Conservation (phyloP, 2,888 invertebrate genomes). For the Hetaerina titia region DNA sequence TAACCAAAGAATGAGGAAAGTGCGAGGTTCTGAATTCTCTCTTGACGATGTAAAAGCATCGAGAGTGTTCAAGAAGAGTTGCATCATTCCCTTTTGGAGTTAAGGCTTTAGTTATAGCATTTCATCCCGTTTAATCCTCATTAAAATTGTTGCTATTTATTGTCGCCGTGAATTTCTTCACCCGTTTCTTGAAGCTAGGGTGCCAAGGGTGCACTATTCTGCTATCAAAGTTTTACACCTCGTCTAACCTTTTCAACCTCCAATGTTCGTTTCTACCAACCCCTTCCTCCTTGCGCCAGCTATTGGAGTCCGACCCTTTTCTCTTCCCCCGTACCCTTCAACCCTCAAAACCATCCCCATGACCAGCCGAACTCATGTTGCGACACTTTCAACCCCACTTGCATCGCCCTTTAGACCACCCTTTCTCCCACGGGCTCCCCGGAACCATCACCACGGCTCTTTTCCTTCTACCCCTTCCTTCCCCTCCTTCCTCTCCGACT, state of each 20-base stretch:
- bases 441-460: not conserved
- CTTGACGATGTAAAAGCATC: not conserved
- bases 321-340: no score
- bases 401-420: not conserved
- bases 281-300: not conserved
- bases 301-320: no score
- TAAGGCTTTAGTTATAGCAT: not conserved
- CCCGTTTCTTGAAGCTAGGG: not conserved
- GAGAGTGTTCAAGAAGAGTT: not conserved
- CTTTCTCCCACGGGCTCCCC: conserved; percentile 22
- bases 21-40: not conserved
- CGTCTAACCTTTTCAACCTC: conserved; percentile 53
- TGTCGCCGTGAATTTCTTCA: not conserved
- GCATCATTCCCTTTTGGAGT: not conserved
- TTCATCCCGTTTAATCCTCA: not conserved
- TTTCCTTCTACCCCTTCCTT: not conserved
- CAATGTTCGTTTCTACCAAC: not conserved
- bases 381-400: conserved; percentile 22
- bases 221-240: conserved; percentile 56
- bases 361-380: not conserved
- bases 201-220: not conserved
- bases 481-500: not conserved
- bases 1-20: not conserved
- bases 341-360: not conserved
- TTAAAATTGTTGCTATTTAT: not conserved